Percentiles rank a stretch among this genome's conserved stretches.
Evolutionary conservation across 2,113 vertebrate species (phyloP).

Genomic region (Semnornis frantzii): DNA sequence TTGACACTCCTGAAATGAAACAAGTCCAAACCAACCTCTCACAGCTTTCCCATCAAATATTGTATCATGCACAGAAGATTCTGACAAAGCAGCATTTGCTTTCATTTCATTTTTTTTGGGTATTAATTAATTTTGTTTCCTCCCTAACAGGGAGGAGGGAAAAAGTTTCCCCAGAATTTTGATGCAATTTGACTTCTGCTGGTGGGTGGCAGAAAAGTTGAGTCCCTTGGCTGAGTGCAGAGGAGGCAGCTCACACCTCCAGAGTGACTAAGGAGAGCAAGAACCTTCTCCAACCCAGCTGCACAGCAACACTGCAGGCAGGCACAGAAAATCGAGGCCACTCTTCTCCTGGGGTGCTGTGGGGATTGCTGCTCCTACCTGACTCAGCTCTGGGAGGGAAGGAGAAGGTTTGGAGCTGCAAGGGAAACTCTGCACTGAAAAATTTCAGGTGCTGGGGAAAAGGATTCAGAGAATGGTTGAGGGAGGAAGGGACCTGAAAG

Average conservation of each 20-base stretch:
- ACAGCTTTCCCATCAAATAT: conserved; percentile 46
- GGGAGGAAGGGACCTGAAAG: no score
- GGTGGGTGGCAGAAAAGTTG: background rate
- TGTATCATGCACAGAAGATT: background rate
- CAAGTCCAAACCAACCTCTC: background rate
- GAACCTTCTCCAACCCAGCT: background rate
- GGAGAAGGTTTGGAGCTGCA: background rate
- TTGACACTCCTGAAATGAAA: conserved; percentile 47
- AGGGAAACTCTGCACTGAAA: background rate
- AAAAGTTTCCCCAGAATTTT: background rate
- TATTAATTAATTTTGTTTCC: no score
- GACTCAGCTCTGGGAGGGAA: background rate
- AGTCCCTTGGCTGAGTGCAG: background rate
- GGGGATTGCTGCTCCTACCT: background rate
- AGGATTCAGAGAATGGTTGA: background rate
- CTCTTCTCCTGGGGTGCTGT: rapidly evolving
- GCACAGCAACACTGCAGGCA: background rate
- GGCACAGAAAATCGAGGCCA: rapidly evolving
- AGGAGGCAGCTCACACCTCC: background rate
- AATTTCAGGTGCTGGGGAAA: rapidly evolving
- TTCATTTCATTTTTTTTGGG: no score
- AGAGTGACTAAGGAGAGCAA: rapidly evolving
- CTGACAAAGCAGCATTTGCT: background rate
- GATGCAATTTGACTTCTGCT: background rate
- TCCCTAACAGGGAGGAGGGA: no score